phyloP scores from a whole-genome alignment of 2,113 vertebrate genomes.

The Seriola rivoliana region DNA sequence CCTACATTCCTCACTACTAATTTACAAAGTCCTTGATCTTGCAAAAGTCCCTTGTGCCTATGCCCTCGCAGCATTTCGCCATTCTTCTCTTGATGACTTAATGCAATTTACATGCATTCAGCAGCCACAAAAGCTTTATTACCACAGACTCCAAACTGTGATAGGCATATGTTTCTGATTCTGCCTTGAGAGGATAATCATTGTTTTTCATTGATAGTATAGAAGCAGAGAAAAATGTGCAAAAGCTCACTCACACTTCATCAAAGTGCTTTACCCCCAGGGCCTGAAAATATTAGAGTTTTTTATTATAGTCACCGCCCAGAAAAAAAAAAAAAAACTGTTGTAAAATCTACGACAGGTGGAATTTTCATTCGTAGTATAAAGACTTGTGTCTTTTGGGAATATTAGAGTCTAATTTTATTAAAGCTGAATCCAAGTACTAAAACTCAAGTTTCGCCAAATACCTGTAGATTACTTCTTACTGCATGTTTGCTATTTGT shows the following conservation, averaged over 20 bases:
- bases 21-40: constrained; percentile 67
- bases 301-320: constrained; percentile 68
- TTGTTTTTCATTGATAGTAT: constrained; percentile 76
- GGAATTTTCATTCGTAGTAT: constrained; percentile 26
- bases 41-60: constrained; percentile 28
- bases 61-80: constrained; percentile 53
- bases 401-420: not conserved
- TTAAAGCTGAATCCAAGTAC: not conserved
- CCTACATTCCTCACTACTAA: constrained; percentile 54
- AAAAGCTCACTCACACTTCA: constrained; percentile 76
- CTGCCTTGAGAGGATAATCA: constrained; percentile 67
- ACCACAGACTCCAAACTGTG: constrained; percentile 70
- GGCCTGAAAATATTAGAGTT: constrained; percentile 70
- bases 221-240: constrained; percentile 70
- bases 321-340: constrained; percentile 12
- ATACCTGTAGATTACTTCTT: not conserved
- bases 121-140: constrained; percentile 65
- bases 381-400: not conserved
- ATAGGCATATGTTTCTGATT: constrained; percentile 81
- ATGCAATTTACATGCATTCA: constrained; percentile 71
- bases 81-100: constrained; percentile 73
- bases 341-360: constrained; percentile 60
- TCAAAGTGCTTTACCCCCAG: constrained; percentile 65
- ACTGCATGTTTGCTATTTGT: not conserved
- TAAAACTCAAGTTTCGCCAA: not conserved